A percentile compares a stretch with the other conserved stretches of the same genome.
Evolutionary conservation across 37 sponge, comb jelly and placozoan genomes (phyloP).

Genomic region (Spongilla lacustris): DNA sequence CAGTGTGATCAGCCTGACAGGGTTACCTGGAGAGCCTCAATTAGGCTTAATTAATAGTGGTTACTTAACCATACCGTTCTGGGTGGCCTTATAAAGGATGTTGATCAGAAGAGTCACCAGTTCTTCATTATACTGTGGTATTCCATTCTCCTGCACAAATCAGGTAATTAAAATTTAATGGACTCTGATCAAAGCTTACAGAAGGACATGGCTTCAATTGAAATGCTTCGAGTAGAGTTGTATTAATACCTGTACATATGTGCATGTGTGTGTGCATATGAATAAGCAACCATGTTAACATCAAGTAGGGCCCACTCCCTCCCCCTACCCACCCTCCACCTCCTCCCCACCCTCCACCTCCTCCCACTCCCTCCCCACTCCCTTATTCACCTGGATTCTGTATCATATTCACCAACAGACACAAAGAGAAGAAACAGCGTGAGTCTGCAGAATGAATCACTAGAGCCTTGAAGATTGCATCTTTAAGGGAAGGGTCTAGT

Average conservation of each 20-base stretch:
- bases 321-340: too few relatives aligned
- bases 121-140: constrained; percentile 39
- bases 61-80: neutral
- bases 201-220: constrained; percentile 24
- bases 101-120: constrained; percentile 35
- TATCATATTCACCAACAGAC: constrained; percentile 47
- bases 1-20: constrained; percentile 57
- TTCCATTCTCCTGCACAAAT: constrained; percentile 7
- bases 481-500: constrained; percentile 24
- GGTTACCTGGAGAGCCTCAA: constrained; percentile 10
- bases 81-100: constrained; percentile 41
- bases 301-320: too few relatives aligned
- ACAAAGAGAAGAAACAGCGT: constrained; percentile 57
- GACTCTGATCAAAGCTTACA: neutral
- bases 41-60: neutral
- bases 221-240: constrained; percentile 62
- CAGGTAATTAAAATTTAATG: neutral
- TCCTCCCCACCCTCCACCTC: too few relatives aligned
- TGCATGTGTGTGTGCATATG: too few relatives aligned
- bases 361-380: too few relatives aligned
- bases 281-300: too few relatives aligned
- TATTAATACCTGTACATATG: constrained; percentile 33
- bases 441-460: constrained; percentile 47
- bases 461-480: constrained; percentile 55
- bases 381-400: constrained; percentile 42